These are phyloP conservation scores for Myocastor coypus DNA, from an alignment of 2,113 vertebrate species.

Conservation along the genomic window DNA sequence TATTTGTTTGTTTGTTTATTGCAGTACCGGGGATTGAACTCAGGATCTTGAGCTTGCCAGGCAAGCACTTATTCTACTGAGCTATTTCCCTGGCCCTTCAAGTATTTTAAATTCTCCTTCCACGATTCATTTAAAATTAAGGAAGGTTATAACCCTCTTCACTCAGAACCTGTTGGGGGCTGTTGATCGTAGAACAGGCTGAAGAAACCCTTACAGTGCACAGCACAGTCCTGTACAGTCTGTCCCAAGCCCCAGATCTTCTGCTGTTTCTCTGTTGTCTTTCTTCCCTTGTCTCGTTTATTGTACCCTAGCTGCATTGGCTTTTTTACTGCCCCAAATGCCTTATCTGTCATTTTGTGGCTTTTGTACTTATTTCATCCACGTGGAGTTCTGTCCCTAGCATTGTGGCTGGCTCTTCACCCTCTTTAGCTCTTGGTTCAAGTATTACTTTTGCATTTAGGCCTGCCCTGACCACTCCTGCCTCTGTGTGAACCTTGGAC, in stretches of 20 bases:
- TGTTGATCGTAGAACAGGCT: neutral
- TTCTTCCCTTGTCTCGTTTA: neutral
- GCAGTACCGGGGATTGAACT: too few relatives aligned
- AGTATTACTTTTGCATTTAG: neutral
- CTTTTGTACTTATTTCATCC: neutral
- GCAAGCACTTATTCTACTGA: too few relatives aligned
- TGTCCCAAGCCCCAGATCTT: neutral
- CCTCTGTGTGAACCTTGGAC: neutral
- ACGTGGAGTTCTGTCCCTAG: neutral
- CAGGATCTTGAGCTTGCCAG: too few relatives aligned
- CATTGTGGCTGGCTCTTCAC: neutral
- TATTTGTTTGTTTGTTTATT: too few relatives aligned
- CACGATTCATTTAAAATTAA: constrained; percentile 35
- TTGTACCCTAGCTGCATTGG: too few relatives aligned
- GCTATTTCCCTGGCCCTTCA: neutral
- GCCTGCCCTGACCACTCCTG: neutral
- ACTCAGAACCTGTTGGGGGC: neutral
- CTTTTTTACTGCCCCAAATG: neutral
- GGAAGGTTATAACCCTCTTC: neutral
- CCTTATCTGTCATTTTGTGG: neutral
- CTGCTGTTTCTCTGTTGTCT: neutral
- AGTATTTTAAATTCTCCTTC: neutral
- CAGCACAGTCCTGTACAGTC: neutral
- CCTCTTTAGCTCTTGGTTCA: neutral
- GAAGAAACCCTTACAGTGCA: neutral